These are phyloP conservation scores for Sussaba pulchella DNA, from an alignment of 2,888 invertebrate species.

Conservation along the genomic window DNA sequence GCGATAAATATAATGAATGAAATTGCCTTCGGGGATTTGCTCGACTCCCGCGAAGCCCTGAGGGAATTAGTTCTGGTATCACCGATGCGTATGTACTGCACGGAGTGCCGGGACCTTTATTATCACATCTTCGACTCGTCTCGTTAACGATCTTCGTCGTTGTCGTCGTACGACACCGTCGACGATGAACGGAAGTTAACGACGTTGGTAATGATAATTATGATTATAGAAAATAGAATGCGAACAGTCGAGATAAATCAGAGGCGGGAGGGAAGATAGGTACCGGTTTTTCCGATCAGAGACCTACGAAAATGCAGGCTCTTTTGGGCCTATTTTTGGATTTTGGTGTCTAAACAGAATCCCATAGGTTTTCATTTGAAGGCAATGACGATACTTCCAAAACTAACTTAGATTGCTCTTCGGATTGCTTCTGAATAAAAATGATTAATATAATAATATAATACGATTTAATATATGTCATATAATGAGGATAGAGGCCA, in stretches of 20 bases:
- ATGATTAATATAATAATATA: no score
- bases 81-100: conserved; percentile 18
- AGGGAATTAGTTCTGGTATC: not conserved
- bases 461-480: no score
- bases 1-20: conserved; percentile 77
- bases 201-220: conserved; percentile 43
- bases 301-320: no score
- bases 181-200: conserved; percentile 39
- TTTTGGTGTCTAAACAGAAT: no score
- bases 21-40: conserved; percentile 69
- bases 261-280: not conserved
- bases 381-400: no score
- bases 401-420: no score
- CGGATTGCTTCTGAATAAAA: no score
- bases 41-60: conserved; percentile 60
- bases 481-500: no score
- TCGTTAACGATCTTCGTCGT: conserved; percentile 57
- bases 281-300: no score
- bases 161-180: conserved; percentile 25
- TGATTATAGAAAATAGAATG: conserved; percentile 39
- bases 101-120: not conserved
- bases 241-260: conserved; percentile 37
- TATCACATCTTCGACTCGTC: conserved; percentile 56
- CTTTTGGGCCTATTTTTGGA: no score
- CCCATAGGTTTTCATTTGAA: no score